A percentile compares a stretch with the other conserved stretches of the same genome.
phyloP scores from a whole-genome alignment of 53 echinoderm and acorn worm species.

The Henricia sp. region DNA sequence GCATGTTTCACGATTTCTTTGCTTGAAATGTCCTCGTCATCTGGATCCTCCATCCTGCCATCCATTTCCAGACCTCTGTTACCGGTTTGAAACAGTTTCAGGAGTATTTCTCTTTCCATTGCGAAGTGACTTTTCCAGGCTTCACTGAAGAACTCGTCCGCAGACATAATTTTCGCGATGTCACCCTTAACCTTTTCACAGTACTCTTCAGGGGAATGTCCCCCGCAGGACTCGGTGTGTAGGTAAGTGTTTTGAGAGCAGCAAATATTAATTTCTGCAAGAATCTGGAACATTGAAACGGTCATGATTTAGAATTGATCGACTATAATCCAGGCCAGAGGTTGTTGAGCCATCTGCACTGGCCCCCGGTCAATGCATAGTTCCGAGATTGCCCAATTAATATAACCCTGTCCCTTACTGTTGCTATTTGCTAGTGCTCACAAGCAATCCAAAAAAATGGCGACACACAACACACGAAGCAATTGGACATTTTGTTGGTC shows the following conservation, averaged over 20 bases:
- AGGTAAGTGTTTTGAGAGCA: neutral
- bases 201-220: too few species aligned
- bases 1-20: neutral
- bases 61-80: neutral
- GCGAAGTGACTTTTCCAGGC: slow-evolving; percentile 6
- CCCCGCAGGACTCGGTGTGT: too few species aligned
- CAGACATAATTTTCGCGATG: neutral
- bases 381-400: too few species aligned
- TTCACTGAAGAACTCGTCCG: neutral
- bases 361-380: too few species aligned
- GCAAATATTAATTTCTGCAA: slow-evolving; percentile 31
- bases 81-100: neutral
- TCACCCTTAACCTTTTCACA: too few species aligned
- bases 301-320: neutral
- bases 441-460: too few species aligned
- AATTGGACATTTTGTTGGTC: too few species aligned
- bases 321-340: neutral
- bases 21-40: neutral
- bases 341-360: too few species aligned
- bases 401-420: too few species aligned
- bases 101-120: slow-evolving; percentile 16
- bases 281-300: neutral
- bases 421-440: too few species aligned
- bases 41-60: neutral
- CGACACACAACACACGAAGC: too few species aligned